phyloP scores from a whole-genome alignment of 1,140 invertebrate species.

The Drosophila persimilis region DNA sequence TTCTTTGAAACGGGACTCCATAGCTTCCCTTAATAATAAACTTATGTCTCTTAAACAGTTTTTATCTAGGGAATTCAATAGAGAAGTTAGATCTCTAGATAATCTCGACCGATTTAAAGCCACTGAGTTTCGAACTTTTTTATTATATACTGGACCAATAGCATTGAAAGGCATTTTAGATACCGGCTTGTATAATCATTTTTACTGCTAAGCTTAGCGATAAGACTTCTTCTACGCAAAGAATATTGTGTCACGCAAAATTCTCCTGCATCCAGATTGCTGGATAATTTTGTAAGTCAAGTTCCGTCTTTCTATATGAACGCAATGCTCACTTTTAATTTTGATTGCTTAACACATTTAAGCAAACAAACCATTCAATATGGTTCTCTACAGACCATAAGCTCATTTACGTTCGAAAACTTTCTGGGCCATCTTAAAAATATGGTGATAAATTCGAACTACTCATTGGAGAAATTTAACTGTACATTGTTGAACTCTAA shows the following conservation, averaged over 20 bases:
- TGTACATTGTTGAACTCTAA: no score
- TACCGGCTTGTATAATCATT: no score
- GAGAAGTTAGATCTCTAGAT: no score
- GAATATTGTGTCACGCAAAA: constrained; percentile 19
- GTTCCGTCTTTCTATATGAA: constrained; percentile 2
- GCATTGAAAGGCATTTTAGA: no score
- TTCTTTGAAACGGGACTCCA: no score
- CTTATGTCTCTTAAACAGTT: no score
- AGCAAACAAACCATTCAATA: constrained; percentile 5
- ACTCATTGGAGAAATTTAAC: background rate
- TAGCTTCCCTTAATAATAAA: no score
- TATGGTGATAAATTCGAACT: background rate
- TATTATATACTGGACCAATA: no score
- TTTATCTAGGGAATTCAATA: no score
- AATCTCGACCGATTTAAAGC: no score
- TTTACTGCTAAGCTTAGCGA: background rate
- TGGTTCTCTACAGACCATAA: constrained; percentile 13
- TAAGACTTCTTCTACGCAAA: constrained; percentile 12
- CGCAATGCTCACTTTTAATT: constrained; percentile 17
- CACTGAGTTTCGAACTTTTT: no score
- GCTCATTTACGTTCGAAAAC: constrained; percentile 22
- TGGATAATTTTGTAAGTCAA: constrained; percentile 16
- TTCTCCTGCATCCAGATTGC: constrained; percentile 5
- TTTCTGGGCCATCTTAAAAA: constrained; percentile 17
- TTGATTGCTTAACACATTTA: constrained; percentile 21